phyloP scores from a whole-genome alignment of 2,113 vertebrate genomes.

The Sclerurus mexicanus region DNA sequence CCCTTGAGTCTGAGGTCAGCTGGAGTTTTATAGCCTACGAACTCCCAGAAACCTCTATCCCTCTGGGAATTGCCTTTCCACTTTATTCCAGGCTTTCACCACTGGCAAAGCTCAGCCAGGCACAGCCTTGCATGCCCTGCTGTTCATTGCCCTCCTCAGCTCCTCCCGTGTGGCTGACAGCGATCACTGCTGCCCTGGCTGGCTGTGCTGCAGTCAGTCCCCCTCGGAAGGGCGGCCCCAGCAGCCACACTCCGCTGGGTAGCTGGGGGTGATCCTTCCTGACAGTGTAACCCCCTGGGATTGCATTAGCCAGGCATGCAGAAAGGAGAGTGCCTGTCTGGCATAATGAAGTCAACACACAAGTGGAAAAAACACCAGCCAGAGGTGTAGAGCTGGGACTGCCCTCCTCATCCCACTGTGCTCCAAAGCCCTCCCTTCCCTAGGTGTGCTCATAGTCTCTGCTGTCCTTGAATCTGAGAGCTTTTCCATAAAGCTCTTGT shows the following conservation, averaged over 20 bases:
- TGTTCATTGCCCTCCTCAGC: background rate
- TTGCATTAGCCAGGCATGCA: constrained; percentile 48
- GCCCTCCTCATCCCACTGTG: background rate
- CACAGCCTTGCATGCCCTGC: background rate
- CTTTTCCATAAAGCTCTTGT: background rate
- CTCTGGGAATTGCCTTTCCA: background rate
- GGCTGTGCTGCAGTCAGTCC: background rate
- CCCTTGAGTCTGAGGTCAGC: constrained; percentile 9
- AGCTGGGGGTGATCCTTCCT: constrained; percentile 39
- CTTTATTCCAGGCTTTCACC: background rate
- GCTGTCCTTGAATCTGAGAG: background rate
- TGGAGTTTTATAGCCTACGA: background rate
- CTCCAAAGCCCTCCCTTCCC: rapidly evolving
- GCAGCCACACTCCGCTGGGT: background rate
- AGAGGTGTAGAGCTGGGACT: background rate
- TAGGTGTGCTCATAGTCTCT: background rate
- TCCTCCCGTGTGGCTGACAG: background rate
- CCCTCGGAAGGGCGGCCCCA: background rate
- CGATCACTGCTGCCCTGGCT: background rate
- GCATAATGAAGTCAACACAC: background rate
- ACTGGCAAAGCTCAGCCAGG: background rate
- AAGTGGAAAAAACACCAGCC: background rate
- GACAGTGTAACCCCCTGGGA: constrained; percentile 25
- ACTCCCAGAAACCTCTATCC: background rate
- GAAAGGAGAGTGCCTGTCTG: constrained; percentile 42